Base-by-base conservation (phyloP, 2,888 invertebrate genomes). In the Troglohyphantes excavatus region DNA sequence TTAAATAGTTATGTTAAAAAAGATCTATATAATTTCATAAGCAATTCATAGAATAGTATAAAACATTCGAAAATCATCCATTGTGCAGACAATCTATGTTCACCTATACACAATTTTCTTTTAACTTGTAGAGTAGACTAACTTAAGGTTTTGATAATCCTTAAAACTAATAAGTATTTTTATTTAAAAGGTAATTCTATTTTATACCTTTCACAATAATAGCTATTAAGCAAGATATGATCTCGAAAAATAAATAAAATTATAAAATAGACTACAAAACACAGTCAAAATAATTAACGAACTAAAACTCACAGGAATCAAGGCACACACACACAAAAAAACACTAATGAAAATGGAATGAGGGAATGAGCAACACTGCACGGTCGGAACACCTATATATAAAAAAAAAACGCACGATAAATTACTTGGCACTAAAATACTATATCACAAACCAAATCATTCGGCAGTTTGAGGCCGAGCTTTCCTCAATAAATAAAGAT, bases 401-500 rank as follows among this genome's bases (percentile, higher is more conserved):
- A 26, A 79, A 72, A 19, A 26, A 53, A 21, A 43, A 43, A 23
- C n/a, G 23, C 53, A 79, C 29, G 65, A 68, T 68, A 79, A 68
- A 68, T 79, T 53, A 68, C 19, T 78, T 78, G 78, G 65, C 65
- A 78, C 33, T 61, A 76, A 53, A 53, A 9, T 70, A 46, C 72
- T 26, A 26, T 72, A 61, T 76, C 76, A 76, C 61, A 65, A 79
- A 65, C n/a, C 39, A 26, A 61, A 53, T 72, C 43, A 76, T 76
- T 59, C 73, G 59, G 53, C 76, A 53, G 39, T 59, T 67, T 26
- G 72, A 21, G 59, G 82, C 19, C 53, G 59, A 33, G 61, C 68
- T 65, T 82, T 81, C 21, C 72, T 78, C 23, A 83, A 61, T 33
- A 86, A 75, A 61, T 79, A 53, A 13, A 91, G 65, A 59, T 88